Percentiles rank a stretch among this genome's conserved stretches.
phyloP scores from a whole-genome alignment of 1,140 invertebrate genomes.

The Pissodes strobi region DNA sequence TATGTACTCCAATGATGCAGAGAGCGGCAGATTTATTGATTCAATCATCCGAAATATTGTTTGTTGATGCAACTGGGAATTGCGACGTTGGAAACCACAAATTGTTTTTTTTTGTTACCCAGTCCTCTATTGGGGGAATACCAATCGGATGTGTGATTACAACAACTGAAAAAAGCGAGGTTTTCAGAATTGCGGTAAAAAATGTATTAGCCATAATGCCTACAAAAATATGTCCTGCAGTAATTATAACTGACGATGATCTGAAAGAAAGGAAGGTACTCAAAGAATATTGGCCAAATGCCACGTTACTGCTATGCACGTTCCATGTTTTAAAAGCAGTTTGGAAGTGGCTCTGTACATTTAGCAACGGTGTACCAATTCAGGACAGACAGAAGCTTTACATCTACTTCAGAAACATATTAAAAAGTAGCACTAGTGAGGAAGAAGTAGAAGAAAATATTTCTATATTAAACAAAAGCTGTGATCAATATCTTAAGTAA shows the following conservation, averaged over 20 bases:
- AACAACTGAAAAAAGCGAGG: no score
- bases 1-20: no score
- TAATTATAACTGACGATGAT: slow-evolving; percentile 18
- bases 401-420: neutral
- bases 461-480: neutral
- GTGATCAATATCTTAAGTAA: no score
- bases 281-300: slow-evolving; percentile 19
- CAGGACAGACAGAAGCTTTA: neutral
- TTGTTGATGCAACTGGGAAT: no score
- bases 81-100: no score
- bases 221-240: slow-evolving; percentile 9
- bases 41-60: no score
- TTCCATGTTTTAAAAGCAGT: slow-evolving; percentile 21
- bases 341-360: slow-evolving; percentile 8
- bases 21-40: no score
- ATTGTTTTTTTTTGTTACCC: no score
- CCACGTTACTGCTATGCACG: slow-evolving; percentile 13
- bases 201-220: no score
- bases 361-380: neutral
- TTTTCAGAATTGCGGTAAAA: no score
- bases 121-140: no score
- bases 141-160: no score
- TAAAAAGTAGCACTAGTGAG: neutral
- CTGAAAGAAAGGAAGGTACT: slow-evolving; percentile 12
- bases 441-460: neutral